These are phyloP conservation scores for Alosa alosa DNA, from an alignment of 2,113 vertebrate genomes.

Conservation along the genomic window DNA sequence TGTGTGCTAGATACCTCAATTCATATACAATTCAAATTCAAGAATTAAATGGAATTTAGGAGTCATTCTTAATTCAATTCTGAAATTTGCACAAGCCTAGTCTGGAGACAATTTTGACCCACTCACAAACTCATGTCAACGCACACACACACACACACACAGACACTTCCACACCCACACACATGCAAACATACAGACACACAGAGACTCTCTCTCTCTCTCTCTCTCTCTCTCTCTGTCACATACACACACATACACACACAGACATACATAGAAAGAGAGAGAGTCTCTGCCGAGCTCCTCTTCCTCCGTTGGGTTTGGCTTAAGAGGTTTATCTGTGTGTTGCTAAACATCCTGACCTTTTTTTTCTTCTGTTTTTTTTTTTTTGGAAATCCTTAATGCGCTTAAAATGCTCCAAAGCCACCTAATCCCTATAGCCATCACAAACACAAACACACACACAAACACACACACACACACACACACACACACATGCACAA, in stretches of 20 bases:
- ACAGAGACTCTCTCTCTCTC: not conserved
- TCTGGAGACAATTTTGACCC: no score
- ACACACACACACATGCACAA: not conserved
- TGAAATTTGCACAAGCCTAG: not conserved
- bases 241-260: no score
- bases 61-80: not conserved
- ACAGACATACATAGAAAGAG: constrained; percentile 58
- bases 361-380: constrained; percentile 59
- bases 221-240: no score
- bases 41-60: no score
- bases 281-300: constrained; percentile 42
- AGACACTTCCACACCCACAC: constrained; percentile 7
- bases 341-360: constrained; percentile 77
- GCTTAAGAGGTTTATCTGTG: constrained; percentile 75
- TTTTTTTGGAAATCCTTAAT: constrained; percentile 58
- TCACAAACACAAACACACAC: constrained; percentile 54
- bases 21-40: no score
- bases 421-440: constrained; percentile 59
- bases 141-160: not conserved
- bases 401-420: constrained; percentile 66
- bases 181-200: constrained; percentile 17
- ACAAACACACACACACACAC: constrained; percentile 28
- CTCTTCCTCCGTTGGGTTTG: constrained; percentile 67
- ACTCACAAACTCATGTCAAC: not conserved
- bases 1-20: no score